Evolutionary conservation across 2,888 invertebrate genomes (phyloP).

Genomic region (Paralinhomoeus sp.): DNA sequence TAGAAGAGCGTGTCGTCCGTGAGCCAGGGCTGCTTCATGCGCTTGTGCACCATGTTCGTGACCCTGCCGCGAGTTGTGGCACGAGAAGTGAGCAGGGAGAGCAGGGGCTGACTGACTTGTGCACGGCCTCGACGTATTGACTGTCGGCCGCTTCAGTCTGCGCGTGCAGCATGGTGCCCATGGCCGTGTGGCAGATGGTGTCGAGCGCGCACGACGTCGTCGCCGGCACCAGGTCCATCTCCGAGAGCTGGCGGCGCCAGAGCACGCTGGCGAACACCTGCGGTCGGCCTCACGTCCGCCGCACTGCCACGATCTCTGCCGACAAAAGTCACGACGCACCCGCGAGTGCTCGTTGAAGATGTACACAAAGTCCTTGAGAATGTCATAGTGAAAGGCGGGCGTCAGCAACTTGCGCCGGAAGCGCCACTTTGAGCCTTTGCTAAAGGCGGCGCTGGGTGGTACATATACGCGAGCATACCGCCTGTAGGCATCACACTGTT

Average conservation of each 20-base stretch:
- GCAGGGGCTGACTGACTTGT: slow-evolving; percentile 43
- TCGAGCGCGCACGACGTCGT: slow-evolving; percentile 31
- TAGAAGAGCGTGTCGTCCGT: slow-evolving; percentile 22
- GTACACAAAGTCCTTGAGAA: slow-evolving; percentile 28
- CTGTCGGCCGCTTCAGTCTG: slow-evolving; percentile 44
- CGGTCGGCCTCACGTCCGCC: too few species aligned
- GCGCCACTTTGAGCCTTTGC: slow-evolving; percentile 28
- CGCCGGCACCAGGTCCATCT: slow-evolving; percentile 26
- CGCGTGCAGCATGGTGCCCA: slow-evolving; percentile 49
- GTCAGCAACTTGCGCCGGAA: slow-evolving; percentile 28
- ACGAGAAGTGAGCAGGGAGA: too few species aligned
- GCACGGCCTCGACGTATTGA: slow-evolving; percentile 49
- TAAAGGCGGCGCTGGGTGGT: too few species aligned
- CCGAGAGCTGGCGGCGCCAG: too few species aligned
- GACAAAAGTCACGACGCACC: slow-evolving; percentile 9
- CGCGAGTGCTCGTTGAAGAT: slow-evolving; percentile 28
- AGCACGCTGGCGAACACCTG: too few species aligned
- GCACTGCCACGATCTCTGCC: too few species aligned
- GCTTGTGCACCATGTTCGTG: too few species aligned
- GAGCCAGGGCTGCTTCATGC: slow-evolving; percentile 19
- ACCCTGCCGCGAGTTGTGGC: too few species aligned
- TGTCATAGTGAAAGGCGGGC: slow-evolving; percentile 31
- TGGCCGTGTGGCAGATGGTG: slow-evolving; percentile 46
- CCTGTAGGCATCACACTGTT: too few species aligned
- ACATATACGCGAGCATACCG: too few species aligned